Evolutionary conservation across 2,888 invertebrate species (phyloP).

Genomic region (Hedychridium roseum): DNA sequence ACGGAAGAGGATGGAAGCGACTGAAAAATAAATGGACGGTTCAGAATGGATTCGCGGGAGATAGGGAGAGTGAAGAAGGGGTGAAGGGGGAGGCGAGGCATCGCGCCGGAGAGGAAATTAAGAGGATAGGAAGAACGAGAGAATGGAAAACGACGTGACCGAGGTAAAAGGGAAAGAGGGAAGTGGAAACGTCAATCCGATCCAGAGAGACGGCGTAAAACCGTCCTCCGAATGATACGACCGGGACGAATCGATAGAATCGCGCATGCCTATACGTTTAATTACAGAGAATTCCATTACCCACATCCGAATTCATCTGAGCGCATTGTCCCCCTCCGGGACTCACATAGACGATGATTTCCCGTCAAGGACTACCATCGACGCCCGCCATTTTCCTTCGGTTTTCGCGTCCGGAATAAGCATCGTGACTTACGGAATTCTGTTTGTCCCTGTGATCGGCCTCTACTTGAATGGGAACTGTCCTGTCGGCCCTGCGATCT

Average conservation of each 20-base stretch:
- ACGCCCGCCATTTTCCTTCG: not conserved
- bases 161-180: not conserved
- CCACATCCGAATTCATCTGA: constrained; percentile 24
- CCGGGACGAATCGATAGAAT: no score
- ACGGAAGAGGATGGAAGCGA: constrained; percentile 1
- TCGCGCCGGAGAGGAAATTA: not conserved
- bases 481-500: constrained; percentile 39
- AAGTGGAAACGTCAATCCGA: no score
- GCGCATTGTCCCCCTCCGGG: constrained; percentile 7
- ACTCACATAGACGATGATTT: constrained; percentile 1
- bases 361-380: not conserved
- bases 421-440: constrained; percentile 33
- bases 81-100: not conserved
- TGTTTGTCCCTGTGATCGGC: constrained; percentile 33
- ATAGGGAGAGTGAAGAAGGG: not conserved
- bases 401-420: no score
- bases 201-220: not conserved
- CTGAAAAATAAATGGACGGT: not conserved
- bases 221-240: not conserved
- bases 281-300: constrained; percentile 34
- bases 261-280: constrained; percentile 25
- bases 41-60: not conserved
- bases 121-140: constrained; percentile 11
- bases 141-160: not conserved
- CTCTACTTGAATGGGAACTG: constrained; percentile 43